Percentiles rank a stretch among this genome's conserved stretches.
Evolutionary conservation across 2,888 invertebrate species (phyloP).

Genomic region (Epistrophe eligans): DNA sequence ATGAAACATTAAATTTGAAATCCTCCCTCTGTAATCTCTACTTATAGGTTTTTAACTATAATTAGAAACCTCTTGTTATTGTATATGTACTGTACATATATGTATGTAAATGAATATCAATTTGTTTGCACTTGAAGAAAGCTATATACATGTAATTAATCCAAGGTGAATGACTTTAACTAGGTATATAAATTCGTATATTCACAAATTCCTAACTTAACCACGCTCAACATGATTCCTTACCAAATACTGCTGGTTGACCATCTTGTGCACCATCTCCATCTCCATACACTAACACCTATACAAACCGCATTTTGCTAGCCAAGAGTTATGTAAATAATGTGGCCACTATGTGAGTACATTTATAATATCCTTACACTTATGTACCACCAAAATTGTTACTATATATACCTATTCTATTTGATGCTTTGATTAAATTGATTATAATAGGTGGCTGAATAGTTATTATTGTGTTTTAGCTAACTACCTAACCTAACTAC

Average conservation of each 20-base stretch:
- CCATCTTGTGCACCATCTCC: slow-evolving; percentile 21
- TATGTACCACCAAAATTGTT: neutral
- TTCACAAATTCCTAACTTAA: slow-evolving; percentile 1
- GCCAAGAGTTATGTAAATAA: slow-evolving; percentile 40
- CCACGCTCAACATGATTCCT: slow-evolving; percentile 16
- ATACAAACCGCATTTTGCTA: slow-evolving; percentile 30
- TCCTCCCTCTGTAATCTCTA: no score
- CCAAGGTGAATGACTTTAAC: slow-evolving; percentile 4
- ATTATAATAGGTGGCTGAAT: slow-evolving; percentile 20
- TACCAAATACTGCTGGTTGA: slow-evolving; percentile 2
- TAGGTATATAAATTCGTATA: neutral
- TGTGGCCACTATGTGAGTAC: slow-evolving; percentile 18
- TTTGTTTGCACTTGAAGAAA: neutral
- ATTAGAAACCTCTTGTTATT: neutral
- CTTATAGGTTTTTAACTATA: no score
- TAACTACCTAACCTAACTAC: neutral
- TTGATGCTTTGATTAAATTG: slow-evolving; percentile 31
- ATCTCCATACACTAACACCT: slow-evolving; percentile 13
- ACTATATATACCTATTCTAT: neutral
- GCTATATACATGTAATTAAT: neutral
- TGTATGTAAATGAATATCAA: neutral
- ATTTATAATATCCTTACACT: slow-evolving; percentile 6
- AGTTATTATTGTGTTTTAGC: slow-evolving; percentile 5
- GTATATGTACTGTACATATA: no score
- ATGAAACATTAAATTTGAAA: no score